These are phyloP conservation scores for Triops cancriformis DNA, from an alignment of 1,140 invertebrate species.

Conservation along the genomic window DNA sequence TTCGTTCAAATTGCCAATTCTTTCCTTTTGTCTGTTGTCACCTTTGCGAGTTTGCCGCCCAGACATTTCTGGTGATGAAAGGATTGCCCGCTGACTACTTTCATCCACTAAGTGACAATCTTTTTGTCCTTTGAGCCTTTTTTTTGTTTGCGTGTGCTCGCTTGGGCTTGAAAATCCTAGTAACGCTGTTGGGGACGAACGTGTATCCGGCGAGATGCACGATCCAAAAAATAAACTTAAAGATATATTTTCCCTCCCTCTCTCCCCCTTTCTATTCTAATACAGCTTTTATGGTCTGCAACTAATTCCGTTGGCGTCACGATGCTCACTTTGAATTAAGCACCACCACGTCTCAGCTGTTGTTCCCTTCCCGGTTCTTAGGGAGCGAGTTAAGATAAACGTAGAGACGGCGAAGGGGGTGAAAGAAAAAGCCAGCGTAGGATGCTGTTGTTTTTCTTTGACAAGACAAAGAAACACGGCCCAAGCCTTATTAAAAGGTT, in stretches of 20 bases:
- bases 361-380: neutral
- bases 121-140: neutral
- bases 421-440: neutral
- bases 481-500: neutral
- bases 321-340: neutral
- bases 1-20: slow-evolving; percentile 8
- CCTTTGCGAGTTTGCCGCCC: neutral
- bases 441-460: neutral
- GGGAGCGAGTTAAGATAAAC: neutral
- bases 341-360: neutral
- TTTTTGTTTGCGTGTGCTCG: neutral
- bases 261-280: neutral
- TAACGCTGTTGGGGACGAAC: neutral
- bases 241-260: too few relatives aligned
- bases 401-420: neutral
- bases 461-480: neutral
- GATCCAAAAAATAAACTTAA: neutral
- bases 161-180: neutral
- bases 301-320: neutral
- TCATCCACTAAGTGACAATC: neutral
- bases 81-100: neutral
- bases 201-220: neutral
- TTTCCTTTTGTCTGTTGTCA: neutral
- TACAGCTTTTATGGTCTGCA: slow-evolving; percentile 1
- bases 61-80: neutral